These are phyloP conservation scores for Coturnix japonica DNA, from an alignment of 2,113 vertebrate species.

Conservation along the genomic window DNA sequence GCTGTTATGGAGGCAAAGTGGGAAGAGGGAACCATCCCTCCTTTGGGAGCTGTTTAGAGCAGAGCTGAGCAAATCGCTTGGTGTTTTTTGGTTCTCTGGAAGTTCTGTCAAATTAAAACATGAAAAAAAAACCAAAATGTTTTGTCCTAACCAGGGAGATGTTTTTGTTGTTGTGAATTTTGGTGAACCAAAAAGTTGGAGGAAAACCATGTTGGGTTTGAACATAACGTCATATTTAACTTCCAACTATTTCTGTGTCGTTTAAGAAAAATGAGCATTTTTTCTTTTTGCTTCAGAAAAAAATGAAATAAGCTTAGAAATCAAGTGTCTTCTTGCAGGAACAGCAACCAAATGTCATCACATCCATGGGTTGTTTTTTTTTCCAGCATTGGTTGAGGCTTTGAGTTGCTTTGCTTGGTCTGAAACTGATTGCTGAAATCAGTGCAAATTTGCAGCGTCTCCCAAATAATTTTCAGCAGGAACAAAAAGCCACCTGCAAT, in stretches of 20 bases:
- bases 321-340: constrained; percentile 7
- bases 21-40: constrained; percentile 21
- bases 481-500: neutral
- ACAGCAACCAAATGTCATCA: constrained; percentile 19
- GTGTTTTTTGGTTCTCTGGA: constrained; percentile 37
- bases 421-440: neutral
- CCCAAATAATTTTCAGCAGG: neutral
- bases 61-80: constrained; percentile 41
- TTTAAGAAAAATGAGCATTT: neutral
- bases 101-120: constrained; percentile 25
- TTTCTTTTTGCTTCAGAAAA: neutral
- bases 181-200: constrained; percentile 49
- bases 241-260: neutral
- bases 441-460: neutral
- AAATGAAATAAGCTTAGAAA: neutral
- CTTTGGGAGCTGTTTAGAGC: constrained; percentile 39
- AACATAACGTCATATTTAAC: neutral
- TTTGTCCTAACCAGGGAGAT: constrained; percentile 12
- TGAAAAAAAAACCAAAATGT: neutral
- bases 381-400: neutral
- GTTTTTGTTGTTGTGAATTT: constrained; percentile 23
- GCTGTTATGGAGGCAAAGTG: constrained; percentile 20
- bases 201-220: neutral
- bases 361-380: neutral
- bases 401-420: neutral